Base-by-base conservation (phyloP, 1,140 invertebrate genomes). In the Glossosoma conforme region DNA sequence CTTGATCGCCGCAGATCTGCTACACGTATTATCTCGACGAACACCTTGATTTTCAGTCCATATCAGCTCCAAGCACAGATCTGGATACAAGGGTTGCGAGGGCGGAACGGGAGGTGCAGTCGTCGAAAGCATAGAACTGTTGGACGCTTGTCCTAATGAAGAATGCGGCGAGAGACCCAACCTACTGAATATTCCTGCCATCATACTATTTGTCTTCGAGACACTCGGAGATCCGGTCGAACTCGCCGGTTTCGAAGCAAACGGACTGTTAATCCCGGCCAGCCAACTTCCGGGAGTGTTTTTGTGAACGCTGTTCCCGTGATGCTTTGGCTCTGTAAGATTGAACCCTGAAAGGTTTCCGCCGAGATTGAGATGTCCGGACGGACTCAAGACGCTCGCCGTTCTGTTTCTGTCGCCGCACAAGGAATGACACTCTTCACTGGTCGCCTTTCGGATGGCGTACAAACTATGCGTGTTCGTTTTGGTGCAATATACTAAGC, bases 61-160 rank as follows among this genome's bases (percentile, higher is more conserved):
- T 13, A 93, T 72, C 60, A 90, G 85, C 62, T 95, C 91, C 14
- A 95, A 72, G 65, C 90, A 93, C 40, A 93, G 75, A 58, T 89
- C 85, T 1, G 91, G 91, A 50, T 84, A 85, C 11, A 92, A 69
- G 3, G 88, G 87, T 58, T 87, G 80, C 2, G 81, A 76, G 24
- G 80, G 75, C 42, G 69, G 66, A 0, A 57, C 45, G 17, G 69
- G 69, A 2, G 56, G 47, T 22, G 62, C 45, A 2, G 64, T 65
- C 17, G 63, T 65, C 0, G 65, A 63, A 52, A 68, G 61, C 69
- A 70, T 70, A 0, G 72, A 70, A 1, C 62, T 64, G 0, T 65
- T 71, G 15, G 71, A 72, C 0, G 71, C 68, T 57, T 75, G 72
- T 0, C 70, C 70, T 4, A 74, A 65, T 0, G 72, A 74, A 3